Base-by-base conservation (phyloP, 2,797 vertebrate genomes). In the Anabas testudineus region DNA sequence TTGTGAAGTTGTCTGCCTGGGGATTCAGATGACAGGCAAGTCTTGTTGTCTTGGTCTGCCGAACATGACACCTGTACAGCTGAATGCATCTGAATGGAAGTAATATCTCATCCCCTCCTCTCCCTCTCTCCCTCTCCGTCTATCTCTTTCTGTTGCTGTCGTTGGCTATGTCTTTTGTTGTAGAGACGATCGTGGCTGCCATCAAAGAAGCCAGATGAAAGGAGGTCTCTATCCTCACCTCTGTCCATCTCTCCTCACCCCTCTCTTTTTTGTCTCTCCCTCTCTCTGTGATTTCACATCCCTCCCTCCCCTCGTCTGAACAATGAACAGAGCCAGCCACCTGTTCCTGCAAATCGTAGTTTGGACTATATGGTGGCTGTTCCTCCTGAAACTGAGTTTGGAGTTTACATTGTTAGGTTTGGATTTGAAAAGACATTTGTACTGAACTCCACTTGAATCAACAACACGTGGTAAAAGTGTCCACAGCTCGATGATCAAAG, bases 161-260 rank as follows among this genome's bases (percentile, higher is more conserved):
- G 18, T 78, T 87, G 76, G 80, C 77, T 42, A 65, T 85, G 78
- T 86, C 89, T 92, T 92, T 91, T 90, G 88, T 91, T 87, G 86
- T 88, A 47, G 71, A 81, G 74, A 66, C 59, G 83, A 90, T 90
- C 87, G 80, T 80, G 81, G 83, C 72, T 74, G 77, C 87, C 84
- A 91, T 92, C 91, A 92, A 92, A 93, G 90, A 80, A 60, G 74
- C 73, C 75, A 87, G 91, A 93, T 93, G 89, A 93, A 93, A 93
- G 89, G 87, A 86, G 83, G 88, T 87, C 89, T 91, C 91, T 88
- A 56, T 93, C 86, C 83, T 91, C 88, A 90, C 89, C 90, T 88
- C 83, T 88, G 86, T 92, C 88, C 86, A 85, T 87, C 81, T 89
- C 62, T 88, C 80, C 69, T 86, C 78, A 76, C 82, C 87, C 66